These are phyloP conservation scores for Pegea sp. DNA, from an alignment of 23 tunicate genomes.

Conservation along the genomic window DNA sequence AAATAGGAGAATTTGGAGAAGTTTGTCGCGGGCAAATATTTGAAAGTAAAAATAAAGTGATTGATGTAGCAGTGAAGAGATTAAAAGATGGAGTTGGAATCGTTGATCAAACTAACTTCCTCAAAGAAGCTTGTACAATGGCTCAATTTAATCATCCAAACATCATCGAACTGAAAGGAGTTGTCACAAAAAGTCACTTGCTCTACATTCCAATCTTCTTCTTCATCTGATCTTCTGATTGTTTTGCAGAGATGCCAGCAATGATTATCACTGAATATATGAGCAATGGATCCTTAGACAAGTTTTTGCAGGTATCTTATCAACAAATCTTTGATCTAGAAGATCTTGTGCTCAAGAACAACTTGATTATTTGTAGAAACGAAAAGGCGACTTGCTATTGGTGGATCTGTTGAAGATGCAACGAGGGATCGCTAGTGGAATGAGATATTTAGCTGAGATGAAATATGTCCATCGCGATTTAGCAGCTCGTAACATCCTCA, in stretches of 20 bases:
- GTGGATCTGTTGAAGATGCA: slow-evolving; percentile 39
- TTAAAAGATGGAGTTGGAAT: slow-evolving; percentile 43
- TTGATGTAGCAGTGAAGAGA: slow-evolving; percentile 62
- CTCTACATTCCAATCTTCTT: not conserved
- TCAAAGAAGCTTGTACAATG: slow-evolving; percentile 82
- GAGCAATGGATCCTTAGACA: slow-evolving; percentile 88
- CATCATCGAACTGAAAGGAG: slow-evolving; percentile 76
- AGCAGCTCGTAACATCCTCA: slow-evolving; percentile 62
- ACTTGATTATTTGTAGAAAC: too few relatives aligned
- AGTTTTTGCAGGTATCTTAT: slow-evolving; percentile 25
- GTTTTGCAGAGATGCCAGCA: slow-evolving; percentile 43
- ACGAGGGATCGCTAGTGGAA: slow-evolving; percentile 41
- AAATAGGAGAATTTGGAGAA: slow-evolving; percentile 76
- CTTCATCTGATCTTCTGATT: not conserved
- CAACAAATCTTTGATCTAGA: not conserved
- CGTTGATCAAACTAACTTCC: slow-evolving; percentile 64
- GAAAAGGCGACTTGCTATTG: slow-evolving; percentile 4
- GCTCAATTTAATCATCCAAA: slow-evolving; percentile 68
- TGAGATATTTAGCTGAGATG: slow-evolving; percentile 27
- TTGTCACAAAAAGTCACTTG: slow-evolving; percentile 71
- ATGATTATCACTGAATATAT: slow-evolving; percentile 88
- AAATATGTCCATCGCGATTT: slow-evolving; percentile 59
- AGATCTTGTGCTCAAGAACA: too few relatives aligned
- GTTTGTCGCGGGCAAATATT: slow-evolving; percentile 51
- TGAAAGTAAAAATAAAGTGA: slow-evolving; percentile 8